Evolutionary conservation across 2,888 invertebrate species (phyloP).

Genomic region (Oscheius onirici): DNA sequence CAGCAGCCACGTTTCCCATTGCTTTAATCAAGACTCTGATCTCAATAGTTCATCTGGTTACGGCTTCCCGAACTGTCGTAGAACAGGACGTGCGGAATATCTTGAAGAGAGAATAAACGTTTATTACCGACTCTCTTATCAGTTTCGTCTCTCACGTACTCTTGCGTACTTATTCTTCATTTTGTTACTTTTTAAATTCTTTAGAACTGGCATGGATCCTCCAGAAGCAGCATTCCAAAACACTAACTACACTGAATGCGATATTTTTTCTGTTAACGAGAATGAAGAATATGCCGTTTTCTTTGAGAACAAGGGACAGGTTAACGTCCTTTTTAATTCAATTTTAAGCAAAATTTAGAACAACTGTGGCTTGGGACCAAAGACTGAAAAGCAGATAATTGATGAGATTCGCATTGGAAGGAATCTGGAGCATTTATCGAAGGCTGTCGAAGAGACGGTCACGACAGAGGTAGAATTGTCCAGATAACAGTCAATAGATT

Average conservation of each 20-base stretch:
- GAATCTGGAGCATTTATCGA: neutral
- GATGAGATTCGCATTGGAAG: slow-evolving; percentile 16
- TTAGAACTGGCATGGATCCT: neutral
- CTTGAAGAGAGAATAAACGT: slow-evolving; percentile 5
- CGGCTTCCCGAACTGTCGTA: slow-evolving; percentile 76
- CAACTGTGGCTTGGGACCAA: neutral
- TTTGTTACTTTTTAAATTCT: neutral
- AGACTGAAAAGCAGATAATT: slow-evolving; percentile 8
- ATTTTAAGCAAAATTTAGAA: neutral
- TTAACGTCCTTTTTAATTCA: neutral
- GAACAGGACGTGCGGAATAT: slow-evolving; percentile 35
- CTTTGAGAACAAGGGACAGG: slow-evolving; percentile 2
- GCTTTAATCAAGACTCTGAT: slow-evolving; percentile 87
- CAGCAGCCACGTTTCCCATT: slow-evolving; percentile 81
- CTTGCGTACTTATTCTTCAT: neutral
- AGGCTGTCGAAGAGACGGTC: neutral
- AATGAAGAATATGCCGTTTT: slow-evolving; percentile 14
- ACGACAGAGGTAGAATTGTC: neutral
- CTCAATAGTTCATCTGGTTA: slow-evolving; percentile 87
- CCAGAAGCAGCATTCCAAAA: neutral
- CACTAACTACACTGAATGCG: slow-evolving; percentile 13
- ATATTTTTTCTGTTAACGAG: neutral
- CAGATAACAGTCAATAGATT: neutral
- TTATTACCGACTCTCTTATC: slow-evolving; percentile 4
- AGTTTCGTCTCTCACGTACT: neutral